Evolutionary conservation across 2,888 invertebrate species (phyloP).

Genomic region (Leptopterna dolabrata): DNA sequence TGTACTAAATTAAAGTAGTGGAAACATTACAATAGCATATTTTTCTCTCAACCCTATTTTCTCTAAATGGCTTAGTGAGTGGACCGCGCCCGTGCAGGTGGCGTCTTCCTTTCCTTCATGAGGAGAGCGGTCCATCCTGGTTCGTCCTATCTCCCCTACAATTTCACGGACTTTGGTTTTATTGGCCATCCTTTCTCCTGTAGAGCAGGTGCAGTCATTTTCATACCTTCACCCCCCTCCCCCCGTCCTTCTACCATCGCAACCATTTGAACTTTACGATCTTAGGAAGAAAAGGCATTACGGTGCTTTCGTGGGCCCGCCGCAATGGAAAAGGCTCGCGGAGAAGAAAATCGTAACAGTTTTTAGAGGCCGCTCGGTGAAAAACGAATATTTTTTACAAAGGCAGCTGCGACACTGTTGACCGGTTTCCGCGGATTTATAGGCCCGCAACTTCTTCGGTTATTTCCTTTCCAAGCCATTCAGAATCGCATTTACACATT

Average conservation of each 20-base stretch:
- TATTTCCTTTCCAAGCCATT: background rate
- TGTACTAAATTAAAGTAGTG: too few species aligned
- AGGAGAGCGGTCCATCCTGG: background rate
- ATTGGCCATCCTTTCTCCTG: background rate
- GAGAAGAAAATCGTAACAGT: background rate
- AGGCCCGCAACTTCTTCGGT: background rate
- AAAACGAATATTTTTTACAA: background rate
- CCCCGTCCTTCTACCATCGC: too few species aligned
- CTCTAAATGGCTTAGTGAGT: background rate
- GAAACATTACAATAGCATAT: too few species aligned
- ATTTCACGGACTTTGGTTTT: conserved; percentile 11
- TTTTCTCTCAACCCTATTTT: too few species aligned
- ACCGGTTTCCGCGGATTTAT: background rate
- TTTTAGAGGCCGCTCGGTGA: background rate
- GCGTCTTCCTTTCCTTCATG: background rate
- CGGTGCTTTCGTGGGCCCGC: background rate
- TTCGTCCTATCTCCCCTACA: background rate
- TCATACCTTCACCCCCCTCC: background rate
- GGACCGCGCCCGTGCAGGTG: background rate
- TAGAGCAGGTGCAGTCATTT: background rate
- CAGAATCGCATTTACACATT: background rate
- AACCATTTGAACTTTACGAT: background rate
- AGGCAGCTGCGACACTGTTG: background rate
- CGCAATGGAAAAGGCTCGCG: background rate
- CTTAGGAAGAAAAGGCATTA: background rate